Evolutionary conservation across 1,140 invertebrate species (phyloP), one percentile per base, ranked within the genome.

Genomic region (Leptonema lineaticorne): DNA sequence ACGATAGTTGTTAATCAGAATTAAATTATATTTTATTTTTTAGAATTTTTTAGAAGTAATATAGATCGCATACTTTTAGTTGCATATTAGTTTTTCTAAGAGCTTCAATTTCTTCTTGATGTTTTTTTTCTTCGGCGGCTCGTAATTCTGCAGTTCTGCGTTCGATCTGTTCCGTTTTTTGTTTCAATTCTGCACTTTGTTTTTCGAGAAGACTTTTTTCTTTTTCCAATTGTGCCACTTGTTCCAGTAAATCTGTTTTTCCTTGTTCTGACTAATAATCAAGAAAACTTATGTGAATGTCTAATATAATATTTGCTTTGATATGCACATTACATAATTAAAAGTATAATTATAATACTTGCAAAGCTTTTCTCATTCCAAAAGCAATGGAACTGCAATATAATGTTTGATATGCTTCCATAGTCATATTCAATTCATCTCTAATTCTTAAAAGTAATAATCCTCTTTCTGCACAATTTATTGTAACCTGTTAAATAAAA

Each of bases 371-470:
- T 46, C 97, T 88, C 87, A 99, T 95, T 27, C 97, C 97, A 79
- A 98, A 99, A 4, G 96, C 96, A 60, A 98, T 94, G 66, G 95
- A 96, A 79, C 95, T 98, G 79, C 98, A 97, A 78, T 99, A 98
- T 0, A 99, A 84, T 0, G 93, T 93, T 76, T 90, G 86, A 76
- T 97, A 99, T 0, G 96, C 95, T 74, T 94, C 90, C 76, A 98
- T 91, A 0, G 96, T 98, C 90, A 99, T 97, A 69, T 90, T 85
- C 58, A 98, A 90, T 84, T 99, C 97, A 80, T 99, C 96, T 22
- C 97, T 84, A 0, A 99, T 91, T 74, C 96, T 85, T 22, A 98
- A 80, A 11, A 99, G 81, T 1, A 99, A 80, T 6, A 99, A 82
- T n/a, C 97, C 97, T 71, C 96, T 85, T 83, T 99, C 97, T 0